Evolutionary conservation across 2,888 invertebrate species (phyloP), one percentile per base, ranked within the genome.

Genomic region (Nycteola revayana): DNA sequence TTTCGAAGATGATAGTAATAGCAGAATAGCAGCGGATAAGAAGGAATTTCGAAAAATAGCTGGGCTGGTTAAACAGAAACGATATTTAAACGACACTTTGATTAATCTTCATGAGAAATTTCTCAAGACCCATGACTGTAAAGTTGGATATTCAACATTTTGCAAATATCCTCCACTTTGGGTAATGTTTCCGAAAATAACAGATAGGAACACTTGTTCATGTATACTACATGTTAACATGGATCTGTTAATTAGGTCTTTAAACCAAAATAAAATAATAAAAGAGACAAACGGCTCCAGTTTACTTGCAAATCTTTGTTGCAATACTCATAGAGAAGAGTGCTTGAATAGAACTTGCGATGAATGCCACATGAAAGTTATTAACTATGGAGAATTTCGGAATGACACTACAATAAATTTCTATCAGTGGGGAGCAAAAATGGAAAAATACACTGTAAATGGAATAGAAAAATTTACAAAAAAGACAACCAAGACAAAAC

Each of bases 271-370:
- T 20, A 33, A 33, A 33, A 33, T 33, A 26, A 22, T 32, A 10
- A 14, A 25, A 22, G 27, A 33, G 22, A 21, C 32, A 20, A 33
- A 33, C 14, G 32, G 27, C 10, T 27, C 32, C 9, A 25, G 10
- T 9, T 27, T 33, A 21, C 32, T 33, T 18, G 14, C 26, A 33
- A 27, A 27, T 20, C 22, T 33, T 18, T 33, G 32, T 11, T 27
- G 27, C 27, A 9, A 32, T 27, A 20, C 20, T 21, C 27, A 22
- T 21, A 32, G 21, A 27, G 32, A 32, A 27, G 21, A 27, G 21
- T 33, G 32, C 26, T 9, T 33, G 11, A 33, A 33, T 27, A 26
- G 27, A 27, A 27, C 32, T 10, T 32, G 32, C 27, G 9, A 18
- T 10, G n/a, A 22, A 22, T 32, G 32, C 22, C 21, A 32, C 9